A percentile compares a stretch with the other conserved stretches of the same genome.
Evolutionary conservation across 2,888 invertebrate species (phyloP).

Genomic region (Operophtera brumata): DNA sequence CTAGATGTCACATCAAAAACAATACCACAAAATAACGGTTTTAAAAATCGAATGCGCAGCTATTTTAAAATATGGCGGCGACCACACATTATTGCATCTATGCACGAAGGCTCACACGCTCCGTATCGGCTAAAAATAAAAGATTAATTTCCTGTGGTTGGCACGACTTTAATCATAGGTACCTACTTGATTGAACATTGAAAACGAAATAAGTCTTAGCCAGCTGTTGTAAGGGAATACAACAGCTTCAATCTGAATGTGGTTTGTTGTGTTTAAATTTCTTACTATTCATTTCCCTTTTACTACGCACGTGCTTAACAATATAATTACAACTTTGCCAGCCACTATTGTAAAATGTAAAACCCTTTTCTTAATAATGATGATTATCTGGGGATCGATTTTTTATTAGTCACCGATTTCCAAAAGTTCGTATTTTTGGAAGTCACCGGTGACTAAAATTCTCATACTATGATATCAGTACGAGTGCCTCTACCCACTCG

Average conservation of each 20-base stretch:
- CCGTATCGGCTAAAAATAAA: slow-evolving; percentile 68
- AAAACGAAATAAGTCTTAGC: slow-evolving; percentile 35
- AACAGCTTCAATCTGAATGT: slow-evolving; percentile 5
- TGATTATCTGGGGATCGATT: too few species aligned
- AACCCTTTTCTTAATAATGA: too few species aligned
- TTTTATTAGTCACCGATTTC: too few species aligned
- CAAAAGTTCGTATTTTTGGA: too few species aligned
- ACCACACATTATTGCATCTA: slow-evolving; percentile 57
- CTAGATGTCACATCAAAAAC: slow-evolving; percentile 15
- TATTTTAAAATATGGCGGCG: slow-evolving; percentile 65
- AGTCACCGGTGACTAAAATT: too few species aligned
- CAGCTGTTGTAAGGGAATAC: slow-evolving; percentile 1
- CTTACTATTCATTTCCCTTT: background rate
- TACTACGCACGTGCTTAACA: background rate
- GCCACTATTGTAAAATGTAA: too few species aligned
- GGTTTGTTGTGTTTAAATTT: background rate
- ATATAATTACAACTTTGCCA: background rate
- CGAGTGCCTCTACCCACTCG: too few species aligned
- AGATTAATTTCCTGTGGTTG: slow-evolving; percentile 71
- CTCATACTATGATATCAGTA: too few species aligned
- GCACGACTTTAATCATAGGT: slow-evolving; percentile 56
- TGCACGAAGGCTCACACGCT: slow-evolving; percentile 56
- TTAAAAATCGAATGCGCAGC: slow-evolving; percentile 59
- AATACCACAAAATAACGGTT: slow-evolving; percentile 44
- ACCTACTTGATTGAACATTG: slow-evolving; percentile 43